Evolutionary conservation across 2,888 invertebrate genomes (phyloP).

Genomic region (Tridacna crocea): DNA sequence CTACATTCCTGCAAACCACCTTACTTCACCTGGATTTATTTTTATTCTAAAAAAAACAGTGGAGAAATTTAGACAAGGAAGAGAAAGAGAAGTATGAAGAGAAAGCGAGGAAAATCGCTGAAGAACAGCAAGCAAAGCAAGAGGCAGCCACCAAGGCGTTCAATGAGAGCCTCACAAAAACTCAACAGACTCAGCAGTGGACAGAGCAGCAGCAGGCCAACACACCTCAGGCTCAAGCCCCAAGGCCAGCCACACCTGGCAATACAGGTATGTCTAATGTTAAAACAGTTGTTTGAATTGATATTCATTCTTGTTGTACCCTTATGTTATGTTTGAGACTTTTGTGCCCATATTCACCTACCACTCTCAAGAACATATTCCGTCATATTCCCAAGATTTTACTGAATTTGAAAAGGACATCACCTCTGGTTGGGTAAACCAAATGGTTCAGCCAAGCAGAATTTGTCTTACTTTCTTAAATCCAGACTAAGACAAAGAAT

Average conservation of each 20-base stretch:
- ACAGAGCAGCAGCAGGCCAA: slow-evolving; percentile 71
- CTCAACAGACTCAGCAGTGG: slow-evolving; percentile 83
- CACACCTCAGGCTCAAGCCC: slow-evolving; percentile 54
- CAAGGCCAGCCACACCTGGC: slow-evolving; percentile 69
- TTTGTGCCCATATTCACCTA: too few relatives aligned
- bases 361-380: too few relatives aligned
- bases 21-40: not conserved
- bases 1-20: not conserved
- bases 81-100: slow-evolving; percentile 98
- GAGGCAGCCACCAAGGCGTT: slow-evolving; percentile 81
- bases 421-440: too few relatives aligned
- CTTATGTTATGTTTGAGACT: not conserved
- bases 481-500: too few relatives aligned
- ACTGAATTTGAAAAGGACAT: too few relatives aligned
- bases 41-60: slow-evolving; percentile 86
- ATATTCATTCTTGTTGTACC: slow-evolving; percentile 5
- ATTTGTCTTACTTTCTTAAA: too few relatives aligned
- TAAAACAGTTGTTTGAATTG: not conserved
- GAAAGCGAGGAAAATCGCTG: slow-evolving; percentile 89
- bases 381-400: too few relatives aligned
- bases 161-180: slow-evolving; percentile 82
- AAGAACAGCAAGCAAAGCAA: slow-evolving; percentile 90
- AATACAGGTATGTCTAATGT: slow-evolving; percentile 48
- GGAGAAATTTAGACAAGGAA: slow-evolving; percentile 94
- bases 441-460: too few relatives aligned